Evolutionary conservation across 30 jellyfish, hydroid and myxozoan species (phyloP), one percentile per base, ranked within the genome.

Genomic region (Clytia hemisphaerica): DNA sequence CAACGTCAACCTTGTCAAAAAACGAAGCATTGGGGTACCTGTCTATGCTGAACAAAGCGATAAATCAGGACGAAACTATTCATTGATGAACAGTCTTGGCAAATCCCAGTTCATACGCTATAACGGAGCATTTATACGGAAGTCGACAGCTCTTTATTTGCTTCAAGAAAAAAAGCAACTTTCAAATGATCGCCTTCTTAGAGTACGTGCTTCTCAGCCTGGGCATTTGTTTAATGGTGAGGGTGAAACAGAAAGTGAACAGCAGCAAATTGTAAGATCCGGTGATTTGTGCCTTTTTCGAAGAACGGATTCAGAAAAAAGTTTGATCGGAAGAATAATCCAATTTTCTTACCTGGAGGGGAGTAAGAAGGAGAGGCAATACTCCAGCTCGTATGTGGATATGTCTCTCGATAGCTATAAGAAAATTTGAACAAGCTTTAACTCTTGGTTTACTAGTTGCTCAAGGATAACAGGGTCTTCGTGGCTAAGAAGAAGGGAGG

Each of bases 341-440:
- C 84, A 73, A 40, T 73, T 73, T 59, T 73, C 84, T 14, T 73
- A 54, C 53, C 36, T 72, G 48, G 18, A 37, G 6, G 84, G 84
- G 10, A 55, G 16, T 16, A 73, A 73, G 45, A 22, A 67, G 60
- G 77, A 73, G 35, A 34, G 84, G 61, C 73, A 71, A 36, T 71
- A 71, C 35, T 4, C 61, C 61, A 49, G 74, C 6, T 18, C 21
- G 28, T 71, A 28, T 57, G 77, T 71, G n/a, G 83, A 71, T 61
- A 71, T 71, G 82, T 33, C 76, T 14, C 51, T 49, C 40, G 30
- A 15, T 28, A 49, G 74, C 16, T 53, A 2, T 34, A 53, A 34
- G 21, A 21, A 31, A 26, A 49, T 71, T 6, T 73, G 83, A n/a
- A n/a, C n/a, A n/a, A n/a, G n/a, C n/a, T n/a, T n/a, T n/a, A n/a